phyloP scores from a whole-genome alignment of 2,888 invertebrate genomes.

The Leptinotarsa juncta region DNA sequence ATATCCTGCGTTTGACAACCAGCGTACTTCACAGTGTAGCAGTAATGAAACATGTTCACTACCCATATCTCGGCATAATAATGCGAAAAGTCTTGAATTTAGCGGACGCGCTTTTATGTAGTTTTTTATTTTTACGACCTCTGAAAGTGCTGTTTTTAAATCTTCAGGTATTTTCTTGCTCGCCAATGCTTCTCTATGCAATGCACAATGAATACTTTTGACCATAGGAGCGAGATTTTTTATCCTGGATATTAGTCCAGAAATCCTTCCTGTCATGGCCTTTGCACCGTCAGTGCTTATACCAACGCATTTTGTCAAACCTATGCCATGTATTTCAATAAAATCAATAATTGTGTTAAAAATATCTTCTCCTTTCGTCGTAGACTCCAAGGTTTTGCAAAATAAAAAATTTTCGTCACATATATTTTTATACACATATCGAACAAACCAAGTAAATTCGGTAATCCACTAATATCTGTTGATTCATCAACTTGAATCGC shows the following conservation, averaged over 20 bases:
- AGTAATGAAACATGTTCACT: background rate
- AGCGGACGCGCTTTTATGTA: too few species aligned
- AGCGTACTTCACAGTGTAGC: background rate
- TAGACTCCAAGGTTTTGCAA: slow-evolving; percentile 2
- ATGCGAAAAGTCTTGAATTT: too few species aligned
- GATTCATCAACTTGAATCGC: too few species aligned
- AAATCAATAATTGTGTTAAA: background rate
- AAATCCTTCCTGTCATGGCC: slow-evolving; percentile 9
- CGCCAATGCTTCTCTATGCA: background rate
- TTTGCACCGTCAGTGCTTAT: background rate
- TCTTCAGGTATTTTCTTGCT: background rate
- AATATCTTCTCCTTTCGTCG: background rate
- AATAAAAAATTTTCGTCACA: background rate
- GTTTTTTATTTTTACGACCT: too few species aligned
- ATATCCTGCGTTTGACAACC: background rate
- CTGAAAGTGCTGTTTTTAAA: too few species aligned
- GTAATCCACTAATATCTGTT: too few species aligned
- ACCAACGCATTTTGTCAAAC: background rate
- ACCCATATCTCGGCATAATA: too few species aligned
- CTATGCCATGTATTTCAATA: too few species aligned
- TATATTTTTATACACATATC: background rate
- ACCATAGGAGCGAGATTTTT: slow-evolving; percentile 5
- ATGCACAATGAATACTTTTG: slow-evolving; percentile 9
- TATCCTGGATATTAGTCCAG: background rate
- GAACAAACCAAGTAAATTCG: background rate